Evolutionary conservation across 2,888 invertebrate genomes (phyloP).

Genomic region (Bibio marci): DNA sequence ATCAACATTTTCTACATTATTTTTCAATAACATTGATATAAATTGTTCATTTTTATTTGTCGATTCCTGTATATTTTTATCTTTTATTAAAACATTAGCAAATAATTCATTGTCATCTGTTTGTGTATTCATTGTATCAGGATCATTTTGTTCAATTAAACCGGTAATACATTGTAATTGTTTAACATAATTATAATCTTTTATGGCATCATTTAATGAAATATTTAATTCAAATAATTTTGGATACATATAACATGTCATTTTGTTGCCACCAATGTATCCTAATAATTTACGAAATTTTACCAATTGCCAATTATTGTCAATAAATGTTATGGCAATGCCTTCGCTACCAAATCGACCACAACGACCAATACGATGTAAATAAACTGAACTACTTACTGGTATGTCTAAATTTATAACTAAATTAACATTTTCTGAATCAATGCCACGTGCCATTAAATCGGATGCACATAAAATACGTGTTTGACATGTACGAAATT

Average conservation of each 20-base stretch:
- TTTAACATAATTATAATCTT: too few species aligned
- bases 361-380: constrained; percentile 90
- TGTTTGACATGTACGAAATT: constrained; percentile 44
- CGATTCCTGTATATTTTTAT: too few species aligned
- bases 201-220: too few species aligned
- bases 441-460: constrained; percentile 83
- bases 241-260: constrained; percentile 15
- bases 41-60: too few species aligned
- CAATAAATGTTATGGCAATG: constrained; percentile 55
- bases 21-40: too few species aligned
- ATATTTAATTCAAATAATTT: too few species aligned
- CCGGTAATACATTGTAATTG: too few species aligned
- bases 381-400: constrained; percentile 59
- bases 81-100: too few species aligned
- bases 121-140: too few species aligned
- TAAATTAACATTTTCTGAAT: constrained; percentile 81
- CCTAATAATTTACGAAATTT: constrained; percentile 39
- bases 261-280: constrained; percentile 34
- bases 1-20: too few species aligned
- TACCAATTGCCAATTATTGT: constrained; percentile 42
- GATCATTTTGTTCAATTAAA: too few species aligned
- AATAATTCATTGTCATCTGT: too few species aligned
- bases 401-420: constrained; percentile 88
- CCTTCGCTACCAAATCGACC: constrained; percentile 86
- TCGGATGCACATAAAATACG: constrained; percentile 83